phyloP scores from a whole-genome alignment of 2,888 invertebrate species.

The Zygaena filipendulae region DNA sequence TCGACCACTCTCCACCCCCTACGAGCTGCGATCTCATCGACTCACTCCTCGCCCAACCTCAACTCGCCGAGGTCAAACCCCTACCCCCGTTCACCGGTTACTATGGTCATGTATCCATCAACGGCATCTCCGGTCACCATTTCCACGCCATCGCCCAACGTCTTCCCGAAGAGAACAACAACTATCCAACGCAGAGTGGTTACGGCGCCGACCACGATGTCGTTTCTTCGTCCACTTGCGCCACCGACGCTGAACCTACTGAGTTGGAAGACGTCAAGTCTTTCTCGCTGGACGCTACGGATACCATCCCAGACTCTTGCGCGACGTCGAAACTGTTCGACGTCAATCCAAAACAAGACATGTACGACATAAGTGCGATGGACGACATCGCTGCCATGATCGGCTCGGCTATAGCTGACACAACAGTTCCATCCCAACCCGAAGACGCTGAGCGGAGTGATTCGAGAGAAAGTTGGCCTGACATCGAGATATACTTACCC shows the following conservation, averaged over 20 bases:
- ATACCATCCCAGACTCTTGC: conserved; percentile 67
- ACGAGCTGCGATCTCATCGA: conserved; percentile 76
- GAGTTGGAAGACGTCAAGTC: conserved; percentile 72
- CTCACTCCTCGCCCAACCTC: conserved; percentile 72
- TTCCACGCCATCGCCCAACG: conserved; percentile 86
- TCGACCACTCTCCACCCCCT: conserved; percentile 47
- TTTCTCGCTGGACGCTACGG: conserved; percentile 65
- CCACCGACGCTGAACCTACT: conserved; percentile 71
- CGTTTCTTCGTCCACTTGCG: conserved; percentile 79
- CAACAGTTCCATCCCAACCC: conserved; percentile 81
- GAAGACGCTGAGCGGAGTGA: conserved; percentile 77
- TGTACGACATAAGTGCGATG: conserved; percentile 79
- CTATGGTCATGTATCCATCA: conserved; percentile 87
- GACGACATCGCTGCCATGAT: conserved; percentile 89
- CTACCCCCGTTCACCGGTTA: conserved; percentile 89
- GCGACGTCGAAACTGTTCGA: conserved; percentile 62
- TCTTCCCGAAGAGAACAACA: conserved; percentile 80
- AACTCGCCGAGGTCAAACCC: conserved; percentile 82
- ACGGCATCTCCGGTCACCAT: conserved; percentile 89
- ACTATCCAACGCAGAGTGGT: conserved; percentile 71
- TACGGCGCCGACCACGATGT: conserved; percentile 76
- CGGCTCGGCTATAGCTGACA: conserved; percentile 89
- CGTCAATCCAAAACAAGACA: conserved; percentile 64
- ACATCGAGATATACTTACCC: conserved; percentile 88
- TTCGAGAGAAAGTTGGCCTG: conserved; percentile 88